Percentiles rank a stretch among this genome's conserved stretches.
Conservation (phyloP, 2,797 vertebrate genomes). For the Phrynocephalus guinanensis region DNA sequence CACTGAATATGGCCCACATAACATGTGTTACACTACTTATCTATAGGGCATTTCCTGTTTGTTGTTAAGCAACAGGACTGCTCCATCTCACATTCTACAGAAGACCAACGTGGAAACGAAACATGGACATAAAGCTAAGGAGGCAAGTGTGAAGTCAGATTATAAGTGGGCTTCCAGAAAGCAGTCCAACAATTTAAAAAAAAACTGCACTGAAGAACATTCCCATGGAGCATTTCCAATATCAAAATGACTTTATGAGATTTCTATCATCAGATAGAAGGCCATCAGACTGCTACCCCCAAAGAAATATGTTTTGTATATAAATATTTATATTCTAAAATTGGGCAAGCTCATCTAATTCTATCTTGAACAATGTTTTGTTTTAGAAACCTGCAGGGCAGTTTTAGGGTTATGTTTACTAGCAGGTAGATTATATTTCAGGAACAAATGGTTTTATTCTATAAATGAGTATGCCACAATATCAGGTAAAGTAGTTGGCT, state of each 20-base stretch:
- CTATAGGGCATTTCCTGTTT: neutral
- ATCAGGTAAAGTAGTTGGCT: neutral
- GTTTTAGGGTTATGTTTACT: neutral
- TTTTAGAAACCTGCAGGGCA: neutral
- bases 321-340: neutral
- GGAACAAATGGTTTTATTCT: neutral
- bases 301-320: neutral
- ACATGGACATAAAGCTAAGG: neutral
- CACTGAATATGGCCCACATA: neutral
- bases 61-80: neutral
- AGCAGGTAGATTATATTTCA: neutral
- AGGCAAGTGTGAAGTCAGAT: too few species aligned
- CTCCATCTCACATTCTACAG: neutral
- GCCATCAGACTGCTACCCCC: neutral
- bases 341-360: neutral
- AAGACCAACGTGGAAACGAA: too few species aligned
- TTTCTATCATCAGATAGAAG: neutral
- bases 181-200: neutral
- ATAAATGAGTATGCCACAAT: neutral
- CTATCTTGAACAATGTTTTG: neutral
- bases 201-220: neutral
- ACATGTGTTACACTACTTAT: neutral
- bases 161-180: neutral
- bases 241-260: neutral
- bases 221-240: neutral